phyloP scores from a whole-genome alignment of 2,797 vertebrate species.

The Smutsia gigantea region DNA sequence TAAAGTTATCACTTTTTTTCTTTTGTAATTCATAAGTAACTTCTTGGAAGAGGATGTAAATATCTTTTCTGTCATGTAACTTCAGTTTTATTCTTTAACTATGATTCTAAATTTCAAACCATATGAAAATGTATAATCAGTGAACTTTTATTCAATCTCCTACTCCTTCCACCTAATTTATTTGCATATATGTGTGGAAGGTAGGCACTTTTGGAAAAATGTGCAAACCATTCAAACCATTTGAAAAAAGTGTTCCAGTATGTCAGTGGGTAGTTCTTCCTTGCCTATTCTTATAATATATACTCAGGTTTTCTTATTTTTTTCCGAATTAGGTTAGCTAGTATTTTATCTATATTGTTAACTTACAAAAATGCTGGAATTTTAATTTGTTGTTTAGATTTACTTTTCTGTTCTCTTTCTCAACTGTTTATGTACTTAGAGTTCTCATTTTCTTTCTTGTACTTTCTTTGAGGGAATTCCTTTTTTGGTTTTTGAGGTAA shows the following conservation, averaged over 20 bases:
- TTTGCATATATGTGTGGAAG: neutral
- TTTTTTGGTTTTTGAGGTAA: neutral
- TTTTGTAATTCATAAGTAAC: neutral
- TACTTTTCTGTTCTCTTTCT: neutral
- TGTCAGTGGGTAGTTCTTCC: neutral
- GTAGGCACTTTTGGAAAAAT: neutral
- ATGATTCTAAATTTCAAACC: conserved; percentile 16
- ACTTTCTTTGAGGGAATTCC: neutral
- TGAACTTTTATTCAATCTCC: neutral
- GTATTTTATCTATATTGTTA: neutral
- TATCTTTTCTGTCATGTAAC: neutral
- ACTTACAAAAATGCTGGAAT: neutral
- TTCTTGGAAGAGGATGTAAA: neutral
- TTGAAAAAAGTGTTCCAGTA: neutral
- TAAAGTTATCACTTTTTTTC: neutral
- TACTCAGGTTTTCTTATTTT: neutral
- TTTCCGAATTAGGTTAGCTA: neutral
- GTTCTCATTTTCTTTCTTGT: conserved; percentile 14
- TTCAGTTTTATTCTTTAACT: conserved; percentile 15
- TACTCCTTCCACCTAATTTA: neutral
- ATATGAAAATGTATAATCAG: neutral
- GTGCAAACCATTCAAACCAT: too few species aligned
- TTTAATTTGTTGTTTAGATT: neutral
- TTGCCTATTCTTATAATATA: neutral
- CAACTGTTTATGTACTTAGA: neutral